A percentile compares a stretch with the other conserved stretches of the same genome.
These are phyloP conservation scores for Syritta pipiens DNA, from an alignment of 2,888 invertebrate species.

Conservation along the genomic window DNA sequence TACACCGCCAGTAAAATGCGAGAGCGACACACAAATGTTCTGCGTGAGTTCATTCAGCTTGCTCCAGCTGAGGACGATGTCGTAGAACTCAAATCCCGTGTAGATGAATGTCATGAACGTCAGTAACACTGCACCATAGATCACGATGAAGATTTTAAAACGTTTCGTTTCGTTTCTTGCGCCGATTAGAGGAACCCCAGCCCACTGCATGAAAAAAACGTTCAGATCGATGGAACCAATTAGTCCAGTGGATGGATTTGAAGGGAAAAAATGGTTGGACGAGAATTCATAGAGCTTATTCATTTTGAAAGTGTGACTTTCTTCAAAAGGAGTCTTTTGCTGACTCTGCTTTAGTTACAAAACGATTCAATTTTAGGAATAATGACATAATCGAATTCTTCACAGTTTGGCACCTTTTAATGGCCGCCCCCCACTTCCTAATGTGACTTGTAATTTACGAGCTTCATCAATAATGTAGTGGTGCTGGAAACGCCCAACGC, in stretches of 20 bases:
- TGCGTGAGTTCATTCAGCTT: constrained; percentile 69
- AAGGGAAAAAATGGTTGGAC: constrained; percentile 61
- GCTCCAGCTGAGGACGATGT: constrained; percentile 54
- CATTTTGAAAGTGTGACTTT: neutral
- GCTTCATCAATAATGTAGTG: too few species aligned
- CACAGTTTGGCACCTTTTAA: too few species aligned
- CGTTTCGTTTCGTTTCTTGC: constrained; percentile 67
- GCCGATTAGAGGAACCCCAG: constrained; percentile 72
- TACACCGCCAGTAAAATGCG: constrained; percentile 58
- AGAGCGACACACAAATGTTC: constrained; percentile 69
- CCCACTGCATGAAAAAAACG: constrained; percentile 71
- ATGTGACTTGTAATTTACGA: too few species aligned
- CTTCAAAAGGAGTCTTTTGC: too few species aligned
- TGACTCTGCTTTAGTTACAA: too few species aligned
- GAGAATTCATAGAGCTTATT: neutral
- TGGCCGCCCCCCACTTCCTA: too few species aligned
- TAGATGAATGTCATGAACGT: constrained; percentile 55
- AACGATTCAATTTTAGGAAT: too few species aligned
- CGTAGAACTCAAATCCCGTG: constrained; percentile 69
- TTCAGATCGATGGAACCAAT: constrained; percentile 74
- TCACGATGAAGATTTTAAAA: constrained; percentile 31
- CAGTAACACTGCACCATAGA: constrained; percentile 51
- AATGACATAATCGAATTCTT: too few species aligned
- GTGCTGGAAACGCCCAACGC: too few species aligned
- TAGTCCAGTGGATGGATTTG: constrained; percentile 70